Percentiles rank a stretch among this genome's conserved stretches.
Conservation (phyloP, 2,113 vertebrate genomes). For the Otocyon megalotis region DNA sequence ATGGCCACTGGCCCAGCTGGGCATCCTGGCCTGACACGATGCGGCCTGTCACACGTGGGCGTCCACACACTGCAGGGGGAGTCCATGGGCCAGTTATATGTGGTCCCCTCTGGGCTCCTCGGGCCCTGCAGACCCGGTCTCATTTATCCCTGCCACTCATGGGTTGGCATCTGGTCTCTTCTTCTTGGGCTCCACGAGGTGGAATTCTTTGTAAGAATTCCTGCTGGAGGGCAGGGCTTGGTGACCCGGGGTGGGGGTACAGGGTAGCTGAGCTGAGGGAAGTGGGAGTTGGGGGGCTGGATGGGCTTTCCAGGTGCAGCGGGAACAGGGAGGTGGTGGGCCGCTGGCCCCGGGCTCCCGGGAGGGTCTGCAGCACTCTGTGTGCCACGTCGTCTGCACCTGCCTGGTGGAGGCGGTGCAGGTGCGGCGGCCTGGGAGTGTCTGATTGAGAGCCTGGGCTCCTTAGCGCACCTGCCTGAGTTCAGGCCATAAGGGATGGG, state of each 20-base stretch:
- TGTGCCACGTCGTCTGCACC: neutral
- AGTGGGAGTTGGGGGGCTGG: neutral
- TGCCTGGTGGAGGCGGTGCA: neutral
- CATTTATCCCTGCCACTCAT: neutral
- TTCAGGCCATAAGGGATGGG: neutral
- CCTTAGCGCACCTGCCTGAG: neutral
- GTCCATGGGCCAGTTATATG: rapidly evolving
- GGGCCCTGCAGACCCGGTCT: neutral
- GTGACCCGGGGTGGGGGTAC: neutral
- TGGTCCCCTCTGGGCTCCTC: neutral
- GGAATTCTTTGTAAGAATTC: neutral
- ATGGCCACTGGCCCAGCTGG: slow-evolving; percentile 83
- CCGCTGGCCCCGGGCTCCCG: neutral
- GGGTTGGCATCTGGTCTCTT: neutral
- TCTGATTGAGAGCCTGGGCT: neutral
- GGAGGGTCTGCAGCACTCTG: neutral
- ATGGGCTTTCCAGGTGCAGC: neutral
- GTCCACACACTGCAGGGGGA: slow-evolving; percentile 25
- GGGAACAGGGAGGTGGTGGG: neutral
- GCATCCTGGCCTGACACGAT: slow-evolving; percentile 36
- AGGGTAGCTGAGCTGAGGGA: neutral
- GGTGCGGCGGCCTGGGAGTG: neutral
- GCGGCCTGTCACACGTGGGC: neutral
- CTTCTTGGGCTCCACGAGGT: neutral
- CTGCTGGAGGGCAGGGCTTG: neutral